Conservation (phyloP, 2,888 invertebrate species). For the Eupithecia subfuscata region DNA sequence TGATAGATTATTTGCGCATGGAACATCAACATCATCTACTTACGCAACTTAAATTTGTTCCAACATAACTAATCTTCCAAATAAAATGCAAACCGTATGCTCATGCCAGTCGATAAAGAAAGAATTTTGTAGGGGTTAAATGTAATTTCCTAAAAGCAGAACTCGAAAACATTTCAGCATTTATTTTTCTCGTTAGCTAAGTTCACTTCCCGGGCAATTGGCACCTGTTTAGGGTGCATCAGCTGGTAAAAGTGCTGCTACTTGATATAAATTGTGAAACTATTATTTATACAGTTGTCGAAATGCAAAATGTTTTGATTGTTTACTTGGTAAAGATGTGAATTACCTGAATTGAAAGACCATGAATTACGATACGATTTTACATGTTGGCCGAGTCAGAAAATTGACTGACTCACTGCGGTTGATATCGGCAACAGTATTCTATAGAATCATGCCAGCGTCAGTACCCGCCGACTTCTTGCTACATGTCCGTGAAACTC, state of each 20-base stretch:
- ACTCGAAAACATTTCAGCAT: neutral
- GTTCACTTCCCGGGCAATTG: slow-evolving; percentile 11
- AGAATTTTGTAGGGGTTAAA: slow-evolving; percentile 7
- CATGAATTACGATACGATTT: neutral
- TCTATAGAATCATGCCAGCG: too few relatives aligned
- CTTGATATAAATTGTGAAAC: neutral
- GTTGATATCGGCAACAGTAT: too few relatives aligned
- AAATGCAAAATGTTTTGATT: neutral
- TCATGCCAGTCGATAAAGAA: neutral
- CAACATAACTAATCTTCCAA: neutral
- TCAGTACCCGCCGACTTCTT: too few relatives aligned
- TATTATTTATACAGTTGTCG: neutral
- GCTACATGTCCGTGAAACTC: too few relatives aligned
- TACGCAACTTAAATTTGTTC: neutral
- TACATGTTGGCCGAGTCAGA: too few relatives aligned
- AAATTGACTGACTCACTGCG: neutral
- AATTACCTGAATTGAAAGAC: too few relatives aligned
- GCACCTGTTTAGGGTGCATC: slow-evolving; percentile 9
- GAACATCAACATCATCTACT: neutral
- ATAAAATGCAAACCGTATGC: neutral
- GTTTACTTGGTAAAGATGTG: neutral
- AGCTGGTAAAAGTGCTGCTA: neutral
- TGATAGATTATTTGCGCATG: neutral
- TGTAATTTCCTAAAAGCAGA: slow-evolving; percentile 2
- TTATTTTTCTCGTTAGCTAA: slow-evolving; percentile 28